Evolutionary conservation across 2,888 invertebrate species (phyloP), one percentile per base, ranked within the genome.

Genomic region (Parnassius apollo): DNA sequence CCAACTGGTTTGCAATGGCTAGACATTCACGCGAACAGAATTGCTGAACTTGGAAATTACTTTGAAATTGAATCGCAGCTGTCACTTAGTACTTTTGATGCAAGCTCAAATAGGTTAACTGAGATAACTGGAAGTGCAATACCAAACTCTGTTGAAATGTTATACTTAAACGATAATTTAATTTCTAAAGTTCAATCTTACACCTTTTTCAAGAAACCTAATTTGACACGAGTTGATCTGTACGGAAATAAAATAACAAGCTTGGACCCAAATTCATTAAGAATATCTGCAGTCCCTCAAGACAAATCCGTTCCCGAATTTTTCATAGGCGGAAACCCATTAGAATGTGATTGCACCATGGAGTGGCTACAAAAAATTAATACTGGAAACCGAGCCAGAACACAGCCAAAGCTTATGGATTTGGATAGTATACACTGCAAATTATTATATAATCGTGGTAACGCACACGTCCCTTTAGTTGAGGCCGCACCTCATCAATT

Each of bases 281-380:
- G 96, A 72, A 95, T 96, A 86, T 95, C 95, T 65, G 94, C 95
- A 35, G 95, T 96, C 57, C 95, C 95, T 45, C 91, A 93, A 67
- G 95, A 95, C 65, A 94, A 94, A 82, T 92, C 94, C 35, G 92
- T 96, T 64, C 96, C 96, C 8, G 96, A 96, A 84, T 96, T 97
- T 83, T 95, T 95, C 80, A 95, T 97, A 67, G 96, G 96, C 56
- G 95, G 95, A 69, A 98, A 98, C 87, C 96, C 97, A 62, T 95
- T 96, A 78, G 94, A 95, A 75, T 98, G 98, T 87, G 96, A 97
- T 84, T 97, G 97, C 81, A 96, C 96, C 66, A 96, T 97, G 96
- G 96, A 96, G 80, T 98, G 97, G 97, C 85, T 97, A 71, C 96
- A 96, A 86, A 94, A 95, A 83, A 95, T 96, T 72, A 96, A 96